Evolutionary conservation across 2,113 vertebrate genomes (phyloP), one percentile per base, ranked within the genome.

Genomic region (Prinia subflava): DNA sequence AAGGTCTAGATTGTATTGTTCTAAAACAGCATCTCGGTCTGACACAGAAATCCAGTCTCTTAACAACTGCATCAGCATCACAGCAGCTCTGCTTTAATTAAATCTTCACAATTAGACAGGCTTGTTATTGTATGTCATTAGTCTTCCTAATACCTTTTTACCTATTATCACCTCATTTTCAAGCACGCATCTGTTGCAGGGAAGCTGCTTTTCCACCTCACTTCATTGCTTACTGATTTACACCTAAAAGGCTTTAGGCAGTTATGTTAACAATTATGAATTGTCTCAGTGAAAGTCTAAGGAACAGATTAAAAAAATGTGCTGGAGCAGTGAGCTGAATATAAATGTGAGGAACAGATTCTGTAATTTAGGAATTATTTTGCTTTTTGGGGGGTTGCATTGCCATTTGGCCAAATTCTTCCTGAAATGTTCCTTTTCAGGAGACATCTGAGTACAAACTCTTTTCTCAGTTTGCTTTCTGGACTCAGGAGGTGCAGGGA

Each of bases 91-190:
- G 46, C 93, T 96, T 93, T 97, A 97, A 97, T 96, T 97, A 97
- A 96, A 94, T 96, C 91, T 95, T 97, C 92, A 88, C 90, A 94
- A 77, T 96, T 93, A 96, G 94, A 83, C 90, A 71, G 77, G 64
- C 96, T 94, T 91, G 93, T 97, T 97, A 96, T 96, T 95, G 78
- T 62, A 70, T 95, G 93, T 92, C 97, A 96, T 97, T 97, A 97
- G 94, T 93, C 86, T 97, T 82, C 92, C 94, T 95, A 96, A 95
- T 88, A 83, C 85, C 56, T 17, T 83, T 95, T 93, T 83, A 81
- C 53, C 60, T 88, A 83, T 97, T 96, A 92, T 94, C 97, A 93
- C 97, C 97, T 98, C 92, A 85, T 97, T 97, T 97, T 92, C 96
- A 86, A 94, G 92, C 73, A 68, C 4, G 9, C 83, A 70, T 92